Conservation (phyloP, 2,888 invertebrate species). For the Leptinotarsa haldemani region DNA sequence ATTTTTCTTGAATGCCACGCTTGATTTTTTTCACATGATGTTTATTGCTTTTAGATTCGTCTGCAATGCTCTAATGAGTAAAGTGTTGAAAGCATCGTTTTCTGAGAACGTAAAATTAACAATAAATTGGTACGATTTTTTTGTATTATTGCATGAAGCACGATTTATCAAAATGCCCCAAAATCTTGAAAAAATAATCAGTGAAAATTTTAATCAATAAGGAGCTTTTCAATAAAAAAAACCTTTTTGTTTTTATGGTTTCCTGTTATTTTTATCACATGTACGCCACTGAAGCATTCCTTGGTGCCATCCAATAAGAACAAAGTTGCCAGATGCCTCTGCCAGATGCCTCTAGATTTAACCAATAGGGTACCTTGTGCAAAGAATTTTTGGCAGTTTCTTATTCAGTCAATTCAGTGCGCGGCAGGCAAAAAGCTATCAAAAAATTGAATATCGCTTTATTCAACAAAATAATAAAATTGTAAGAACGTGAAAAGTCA, state of each 20-base stretch:
- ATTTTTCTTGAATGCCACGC: neutral
- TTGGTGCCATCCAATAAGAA: conserved; percentile 8
- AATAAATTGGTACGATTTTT: conserved; percentile 64
- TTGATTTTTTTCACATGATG: conserved; percentile 32
- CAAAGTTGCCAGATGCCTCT: conserved; percentile 63
- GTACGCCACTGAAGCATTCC: conserved; percentile 24
- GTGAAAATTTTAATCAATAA: conserved; percentile 1
- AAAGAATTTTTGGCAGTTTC: conserved; percentile 57
- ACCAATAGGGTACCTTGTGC: conserved; percentile 56
- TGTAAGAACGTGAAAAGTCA: conserved; percentile 58
- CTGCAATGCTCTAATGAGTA: conserved; percentile 60
- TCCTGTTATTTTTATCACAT: neutral
- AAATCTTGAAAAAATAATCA: neutral
- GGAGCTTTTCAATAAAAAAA: neutral
- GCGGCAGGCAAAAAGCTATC: conserved; percentile 56
- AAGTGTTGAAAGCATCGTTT: conserved; percentile 67
- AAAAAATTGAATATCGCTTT: conserved; percentile 64
- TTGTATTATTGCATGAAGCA: conserved; percentile 24
- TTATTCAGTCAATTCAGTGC: conserved; percentile 52
- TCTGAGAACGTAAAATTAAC: conserved; percentile 67
- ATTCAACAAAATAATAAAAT: conserved; percentile 61
- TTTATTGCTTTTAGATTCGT: conserved; percentile 46
- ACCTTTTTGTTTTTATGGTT: neutral
- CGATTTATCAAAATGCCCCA: neutral
- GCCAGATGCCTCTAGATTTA: conserved; percentile 63